phyloP scores from a whole-genome alignment of 1,140 invertebrate genomes.

The Drosophila yakuba region DNA sequence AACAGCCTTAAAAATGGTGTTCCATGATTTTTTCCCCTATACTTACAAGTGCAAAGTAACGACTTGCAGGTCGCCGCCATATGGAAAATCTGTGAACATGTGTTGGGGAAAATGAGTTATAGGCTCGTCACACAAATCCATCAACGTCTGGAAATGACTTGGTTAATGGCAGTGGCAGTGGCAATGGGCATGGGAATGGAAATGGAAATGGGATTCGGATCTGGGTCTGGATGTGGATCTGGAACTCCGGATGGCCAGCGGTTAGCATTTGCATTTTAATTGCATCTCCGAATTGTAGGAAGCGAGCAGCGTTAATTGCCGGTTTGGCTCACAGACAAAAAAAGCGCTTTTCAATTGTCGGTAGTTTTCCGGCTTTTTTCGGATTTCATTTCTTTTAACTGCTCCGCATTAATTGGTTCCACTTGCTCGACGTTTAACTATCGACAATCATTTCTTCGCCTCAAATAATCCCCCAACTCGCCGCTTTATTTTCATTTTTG shows the following conservation, averaged over 20 bases:
- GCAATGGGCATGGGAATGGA: slow-evolving; percentile 38
- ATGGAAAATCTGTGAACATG: slow-evolving; percentile 71
- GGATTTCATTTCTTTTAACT: slow-evolving; percentile 50
- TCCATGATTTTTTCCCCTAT: not conserved
- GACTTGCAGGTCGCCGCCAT: slow-evolving; percentile 47
- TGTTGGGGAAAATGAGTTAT: slow-evolving; percentile 48
- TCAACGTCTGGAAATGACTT: slow-evolving; percentile 36
- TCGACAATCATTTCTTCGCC: slow-evolving; percentile 54
- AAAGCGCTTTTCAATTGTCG: slow-evolving; percentile 49
- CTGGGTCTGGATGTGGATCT: slow-evolving; percentile 6
- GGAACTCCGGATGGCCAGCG: slow-evolving; percentile 8
- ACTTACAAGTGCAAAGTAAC: slow-evolving; percentile 52
- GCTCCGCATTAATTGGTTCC: slow-evolving; percentile 75
- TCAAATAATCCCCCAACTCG: slow-evolving; percentile 7
- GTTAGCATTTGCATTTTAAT: slow-evolving; percentile 43
- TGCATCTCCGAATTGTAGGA: slow-evolving; percentile 40
- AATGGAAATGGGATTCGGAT: slow-evolving; percentile 20
- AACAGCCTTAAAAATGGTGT: not conserved
- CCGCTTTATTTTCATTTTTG: not conserved
- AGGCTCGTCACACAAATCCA: slow-evolving; percentile 46
- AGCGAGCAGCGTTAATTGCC: slow-evolving; percentile 30
- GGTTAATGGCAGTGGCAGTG: slow-evolving; percentile 2
- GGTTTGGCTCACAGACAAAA: slow-evolving; percentile 20
- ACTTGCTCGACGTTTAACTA: slow-evolving; percentile 73
- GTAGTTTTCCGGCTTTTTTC: slow-evolving; percentile 48